phyloP scores from a whole-genome alignment of 2,888 invertebrate species.

The Pachydiplax longipennis region DNA sequence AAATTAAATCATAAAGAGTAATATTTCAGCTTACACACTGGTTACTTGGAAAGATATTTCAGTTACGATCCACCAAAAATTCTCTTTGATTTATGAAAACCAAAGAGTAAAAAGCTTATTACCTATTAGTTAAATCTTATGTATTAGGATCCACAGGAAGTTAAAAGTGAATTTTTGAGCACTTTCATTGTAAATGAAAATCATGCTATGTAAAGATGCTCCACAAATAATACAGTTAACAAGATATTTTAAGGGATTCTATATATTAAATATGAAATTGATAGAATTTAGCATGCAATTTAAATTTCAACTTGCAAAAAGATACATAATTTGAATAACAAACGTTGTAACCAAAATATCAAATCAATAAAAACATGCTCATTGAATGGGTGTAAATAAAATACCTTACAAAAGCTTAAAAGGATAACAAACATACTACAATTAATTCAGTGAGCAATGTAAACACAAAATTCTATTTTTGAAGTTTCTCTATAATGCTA shows the following conservation, averaged over 20 bases:
- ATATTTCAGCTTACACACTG: too few species aligned
- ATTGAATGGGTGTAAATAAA: background rate
- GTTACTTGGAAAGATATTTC: background rate
- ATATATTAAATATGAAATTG: background rate
- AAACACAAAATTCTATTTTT: background rate
- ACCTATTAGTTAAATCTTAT: background rate
- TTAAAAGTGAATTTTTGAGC: background rate
- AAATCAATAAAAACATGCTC: background rate
- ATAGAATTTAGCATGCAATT: background rate
- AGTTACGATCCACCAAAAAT: background rate
- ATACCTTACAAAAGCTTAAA: background rate
- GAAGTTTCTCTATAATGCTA: slow-evolving; percentile 1
- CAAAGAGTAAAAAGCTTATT: background rate
- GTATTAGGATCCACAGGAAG: background rate
- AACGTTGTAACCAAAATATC: background rate
- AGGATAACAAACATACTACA: background rate
- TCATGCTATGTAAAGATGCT: slow-evolving; percentile 6
- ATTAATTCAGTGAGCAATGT: background rate
- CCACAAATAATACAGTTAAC: background rate
- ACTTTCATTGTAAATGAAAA: background rate
- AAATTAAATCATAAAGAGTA: too few species aligned
- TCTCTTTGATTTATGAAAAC: background rate
- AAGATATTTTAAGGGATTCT: background rate
- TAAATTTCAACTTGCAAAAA: slow-evolving; percentile 36
- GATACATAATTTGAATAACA: background rate